Evolutionary conservation across 37 sponge, comb jelly and placozoan genomes (phyloP), one percentile per base, ranked within the genome.

Genomic region (Lycopodina hypogea): DNA sequence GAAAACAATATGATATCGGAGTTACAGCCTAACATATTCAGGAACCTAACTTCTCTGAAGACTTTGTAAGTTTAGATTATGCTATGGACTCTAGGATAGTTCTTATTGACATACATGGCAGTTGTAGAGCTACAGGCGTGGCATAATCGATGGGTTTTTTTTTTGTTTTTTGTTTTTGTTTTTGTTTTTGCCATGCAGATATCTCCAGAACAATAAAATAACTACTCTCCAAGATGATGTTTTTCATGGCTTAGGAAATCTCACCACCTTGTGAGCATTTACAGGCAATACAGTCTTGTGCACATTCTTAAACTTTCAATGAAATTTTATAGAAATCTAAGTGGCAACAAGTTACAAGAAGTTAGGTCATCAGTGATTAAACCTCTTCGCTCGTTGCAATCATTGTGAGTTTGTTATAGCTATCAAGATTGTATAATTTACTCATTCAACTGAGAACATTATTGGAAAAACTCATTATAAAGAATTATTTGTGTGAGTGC

Each of bases 211-310:
- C 19, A 80, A 80, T 56, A 8, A 32, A n/a, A 4, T 80, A 22
- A 59, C 42, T 40, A 28, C 17, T 19, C 18, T 80, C 30, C 32
- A n/a, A 28, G 52, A 70, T 21, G 29, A 80, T 22, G 0, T 22
- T n/a, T 80, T 80, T 71, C 19, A 70, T 58, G 81, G 71, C 18
- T 38, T 80, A 28, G 1, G 1, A 0, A 70, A 57, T n/a, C 81
- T 80, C 18, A 1, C 32, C 7, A 60, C 42, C 42, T 39, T 80
- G 81, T 80, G 32, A 80, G 81, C 69, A 39, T 3, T 14, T 6
- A 24, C 3, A 6, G 4, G 23, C 11, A 7, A 60, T 53, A 53
- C 55, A 36, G 42, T 63, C 11, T 53, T 53, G 12, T 59, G 60
- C 4, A 12, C 34, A 14, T 71, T 40, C 48, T 36, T 6, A 36